Evolutionary conservation across 53 echinoderm and acorn worm genomes (phyloP), one percentile per base, ranked within the genome.

Genomic region (Apostichopus leukothele): DNA sequence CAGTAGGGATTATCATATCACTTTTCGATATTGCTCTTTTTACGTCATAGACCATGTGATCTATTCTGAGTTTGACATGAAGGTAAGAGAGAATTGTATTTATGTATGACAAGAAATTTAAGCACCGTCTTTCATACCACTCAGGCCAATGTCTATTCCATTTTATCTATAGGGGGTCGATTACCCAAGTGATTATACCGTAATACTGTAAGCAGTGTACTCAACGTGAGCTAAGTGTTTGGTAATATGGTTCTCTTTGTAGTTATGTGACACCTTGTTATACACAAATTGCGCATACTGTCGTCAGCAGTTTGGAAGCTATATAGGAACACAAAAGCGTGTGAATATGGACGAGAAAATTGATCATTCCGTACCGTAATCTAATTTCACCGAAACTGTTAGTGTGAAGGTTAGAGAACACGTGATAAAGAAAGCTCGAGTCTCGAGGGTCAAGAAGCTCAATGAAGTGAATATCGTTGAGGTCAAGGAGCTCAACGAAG

Each of bases 91-190:
- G 6, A 71, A 71, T 71, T 71, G 71, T 14, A 71, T 71, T 39
- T 71, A 71, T 71, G 6, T 18, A 19, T 71, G 71, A 71, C 21
- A 71, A 16, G 71, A 71, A 19, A 71, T 71, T 71, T 9, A 13
- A 19, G 14, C 71, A 71, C 71, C 18, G 18, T 18, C 71, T 1
- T 71, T 71, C n/a, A 18, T 71, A 63, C 63, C 63, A n/a, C n/a
- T n/a, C n/a, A 9, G 16, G 16, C 63, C 16, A 71, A 71, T 71
- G 71, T 71, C 14, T 71, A 71, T 16, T 71, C 71, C 71, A 71
- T 71, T 71, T 71, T 71, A 71, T 71, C 20, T 16, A 71, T 71
- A 71, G 71, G 71, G n/a, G 71, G 71, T 71, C 71, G 18, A 71
- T 71, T 71, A 71, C 71, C 71, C 6, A 71, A 71, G 14, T 5